Evolutionary conservation across 2,888 invertebrate genomes (phyloP).

Genomic region (Nysson spinosus): DNA sequence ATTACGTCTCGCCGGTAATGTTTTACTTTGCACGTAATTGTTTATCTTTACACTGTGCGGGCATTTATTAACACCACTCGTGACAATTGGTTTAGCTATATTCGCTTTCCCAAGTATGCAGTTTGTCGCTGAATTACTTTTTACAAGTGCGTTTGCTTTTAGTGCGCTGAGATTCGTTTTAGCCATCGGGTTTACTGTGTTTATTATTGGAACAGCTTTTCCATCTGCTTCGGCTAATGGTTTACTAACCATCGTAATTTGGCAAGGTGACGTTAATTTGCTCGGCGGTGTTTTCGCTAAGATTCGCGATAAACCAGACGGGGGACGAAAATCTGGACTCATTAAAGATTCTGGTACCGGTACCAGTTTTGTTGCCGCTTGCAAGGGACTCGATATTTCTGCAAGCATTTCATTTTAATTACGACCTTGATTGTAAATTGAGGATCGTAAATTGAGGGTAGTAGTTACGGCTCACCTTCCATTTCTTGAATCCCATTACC

Average conservation of each 20-base stretch:
- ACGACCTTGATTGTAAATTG: not conserved
- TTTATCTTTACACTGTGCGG: constrained; percentile 73
- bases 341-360: constrained; percentile 92
- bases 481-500: constrained; percentile 60
- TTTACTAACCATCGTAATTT: constrained; percentile 68
- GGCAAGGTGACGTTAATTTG: constrained; percentile 71
- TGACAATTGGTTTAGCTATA: constrained; percentile 69
- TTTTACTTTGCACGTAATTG: constrained; percentile 73
- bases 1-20: constrained; percentile 64
- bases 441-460: not conserved
- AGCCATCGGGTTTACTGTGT: constrained; percentile 68
- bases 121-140: constrained; percentile 70
- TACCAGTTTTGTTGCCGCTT: constrained; percentile 91
- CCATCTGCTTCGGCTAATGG: constrained; percentile 60
- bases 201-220: constrained; percentile 68
- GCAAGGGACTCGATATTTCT: constrained; percentile 82
- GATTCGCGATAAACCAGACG: constrained; percentile 70
- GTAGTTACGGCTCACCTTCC: constrained; percentile 61
- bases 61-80: constrained; percentile 65
- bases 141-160: constrained; percentile 66
- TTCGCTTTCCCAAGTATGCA: constrained; percentile 63
- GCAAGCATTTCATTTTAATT: constrained; percentile 20
- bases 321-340: constrained; percentile 86
- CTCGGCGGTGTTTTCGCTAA: constrained; percentile 69
- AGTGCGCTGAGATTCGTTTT: constrained; percentile 63